Percentiles rank a stretch among this genome's conserved stretches.
Evolutionary conservation across 1,140 invertebrate genomes (phyloP).

Genomic region (Halesus radiatus): DNA sequence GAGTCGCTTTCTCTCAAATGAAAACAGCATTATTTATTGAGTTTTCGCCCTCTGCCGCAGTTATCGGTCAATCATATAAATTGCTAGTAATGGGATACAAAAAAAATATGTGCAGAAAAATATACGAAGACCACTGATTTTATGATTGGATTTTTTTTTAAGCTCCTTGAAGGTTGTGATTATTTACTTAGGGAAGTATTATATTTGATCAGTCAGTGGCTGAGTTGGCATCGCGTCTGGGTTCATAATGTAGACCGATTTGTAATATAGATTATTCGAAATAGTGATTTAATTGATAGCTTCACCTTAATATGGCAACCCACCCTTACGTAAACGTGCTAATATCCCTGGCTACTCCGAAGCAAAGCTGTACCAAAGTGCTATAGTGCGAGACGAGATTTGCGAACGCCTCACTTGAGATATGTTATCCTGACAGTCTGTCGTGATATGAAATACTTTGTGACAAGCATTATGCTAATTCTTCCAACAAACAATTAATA

Average conservation of each 20-base stretch:
- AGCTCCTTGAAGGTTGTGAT: too few species aligned
- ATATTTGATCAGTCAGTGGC: too few species aligned
- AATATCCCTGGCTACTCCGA: background rate
- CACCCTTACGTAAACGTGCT: too few species aligned
- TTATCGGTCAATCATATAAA: background rate
- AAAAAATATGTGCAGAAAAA: background rate
- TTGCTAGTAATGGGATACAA: background rate
- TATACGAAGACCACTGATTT: too few species aligned
- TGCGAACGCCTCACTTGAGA: background rate
- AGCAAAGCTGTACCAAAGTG: background rate
- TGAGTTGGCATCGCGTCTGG: too few species aligned
- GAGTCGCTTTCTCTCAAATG: background rate
- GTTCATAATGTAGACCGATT: too few species aligned
- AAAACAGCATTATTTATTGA: background rate
- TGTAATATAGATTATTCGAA: too few species aligned
- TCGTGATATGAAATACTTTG: constrained; percentile 36
- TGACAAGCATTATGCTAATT: constrained; percentile 27
- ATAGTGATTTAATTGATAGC: too few species aligned
- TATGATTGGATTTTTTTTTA: too few species aligned
- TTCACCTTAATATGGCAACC: too few species aligned
- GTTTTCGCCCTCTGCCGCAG: background rate
- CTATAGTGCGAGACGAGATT: background rate
- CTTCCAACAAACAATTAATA: background rate
- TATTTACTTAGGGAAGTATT: too few species aligned
- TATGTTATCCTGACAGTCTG: constrained; percentile 2